Percentiles rank a stretch among this genome's conserved stretches.
phyloP scores from a whole-genome alignment of 2,113 vertebrate species.

The Acrocephalus arundinaceus region DNA sequence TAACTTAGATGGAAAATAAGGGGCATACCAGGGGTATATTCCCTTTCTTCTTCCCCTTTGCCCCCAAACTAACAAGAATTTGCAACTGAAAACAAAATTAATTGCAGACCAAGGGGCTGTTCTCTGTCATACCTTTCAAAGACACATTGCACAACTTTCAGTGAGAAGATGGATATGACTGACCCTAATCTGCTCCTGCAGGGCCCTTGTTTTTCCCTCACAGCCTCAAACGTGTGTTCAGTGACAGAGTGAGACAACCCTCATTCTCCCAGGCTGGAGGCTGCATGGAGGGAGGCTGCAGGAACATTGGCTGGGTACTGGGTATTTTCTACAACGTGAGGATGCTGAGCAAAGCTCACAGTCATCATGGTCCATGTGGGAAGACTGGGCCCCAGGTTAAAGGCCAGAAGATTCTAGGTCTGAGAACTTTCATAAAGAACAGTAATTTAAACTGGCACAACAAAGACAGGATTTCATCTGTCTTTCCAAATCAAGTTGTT shows the following conservation, averaged over 20 bases:
- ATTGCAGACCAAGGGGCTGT: not conserved
- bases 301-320: not conserved
- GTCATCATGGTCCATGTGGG: rapidly evolving
- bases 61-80: not conserved
- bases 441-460: not conserved
- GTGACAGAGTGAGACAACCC: not conserved
- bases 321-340: not conserved
- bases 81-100: not conserved
- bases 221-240: not conserved
- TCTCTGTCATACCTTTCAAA: not conserved
- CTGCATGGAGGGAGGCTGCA: not conserved
- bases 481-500: not conserved
- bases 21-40: not conserved
- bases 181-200: not conserved
- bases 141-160: not conserved
- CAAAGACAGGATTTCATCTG: not conserved
- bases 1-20: not conserved
- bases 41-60: not conserved
- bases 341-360: not conserved
- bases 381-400: not conserved
- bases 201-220: not conserved
- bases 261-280: not conserved
- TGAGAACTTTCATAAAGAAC: not conserved
- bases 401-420: not conserved
- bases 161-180: not conserved